Conservation (phyloP, 2,888 invertebrate species). For the Agonopterix alstromeriana region DNA sequence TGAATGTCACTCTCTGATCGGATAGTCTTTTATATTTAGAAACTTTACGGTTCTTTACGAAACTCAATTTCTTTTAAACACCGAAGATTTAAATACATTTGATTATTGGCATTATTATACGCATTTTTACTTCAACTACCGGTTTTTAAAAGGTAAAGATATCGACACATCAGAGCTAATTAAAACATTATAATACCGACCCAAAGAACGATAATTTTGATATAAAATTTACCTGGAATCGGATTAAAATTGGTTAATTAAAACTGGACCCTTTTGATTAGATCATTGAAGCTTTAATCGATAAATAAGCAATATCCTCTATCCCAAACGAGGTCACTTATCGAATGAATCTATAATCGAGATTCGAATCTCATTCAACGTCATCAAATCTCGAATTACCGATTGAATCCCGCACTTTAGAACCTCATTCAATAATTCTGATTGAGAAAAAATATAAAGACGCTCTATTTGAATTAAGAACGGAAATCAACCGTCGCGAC, state of each 20-base stretch:
- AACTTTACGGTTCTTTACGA: slow-evolving; percentile 16
- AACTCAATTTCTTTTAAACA: slow-evolving; percentile 14
- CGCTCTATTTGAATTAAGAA: slow-evolving; percentile 69
- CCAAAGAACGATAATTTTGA: slow-evolving; percentile 14
- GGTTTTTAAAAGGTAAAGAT: slow-evolving; percentile 21
- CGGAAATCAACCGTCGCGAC: slow-evolving; percentile 72
- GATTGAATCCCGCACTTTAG: slow-evolving; percentile 55
- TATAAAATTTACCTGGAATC: slow-evolving; percentile 16
- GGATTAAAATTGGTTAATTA: slow-evolving; percentile 21
- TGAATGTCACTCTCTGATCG: slow-evolving; percentile 62
- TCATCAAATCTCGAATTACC: slow-evolving; percentile 46
- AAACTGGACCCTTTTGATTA: slow-evolving; percentile 37
- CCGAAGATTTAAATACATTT: slow-evolving; percentile 26
- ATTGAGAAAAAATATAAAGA: slow-evolving; percentile 57
- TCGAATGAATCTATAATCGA: slow-evolving; percentile 73
- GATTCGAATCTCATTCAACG: slow-evolving; percentile 55
- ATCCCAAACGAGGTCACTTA: slow-evolving; percentile 70
- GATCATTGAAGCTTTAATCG: slow-evolving; percentile 54
- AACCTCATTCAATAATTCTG: slow-evolving; percentile 39
- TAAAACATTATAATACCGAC: slow-evolving; percentile 15
- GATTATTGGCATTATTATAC: slow-evolving; percentile 18
- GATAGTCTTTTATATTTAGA: slow-evolving; percentile 54
- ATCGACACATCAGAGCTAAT: slow-evolving; percentile 29
- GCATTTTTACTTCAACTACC: slow-evolving; percentile 13
- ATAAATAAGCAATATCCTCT: slow-evolving; percentile 70